Base-by-base conservation (phyloP, 2,888 invertebrate genomes). In the Oscheius onirici region DNA sequence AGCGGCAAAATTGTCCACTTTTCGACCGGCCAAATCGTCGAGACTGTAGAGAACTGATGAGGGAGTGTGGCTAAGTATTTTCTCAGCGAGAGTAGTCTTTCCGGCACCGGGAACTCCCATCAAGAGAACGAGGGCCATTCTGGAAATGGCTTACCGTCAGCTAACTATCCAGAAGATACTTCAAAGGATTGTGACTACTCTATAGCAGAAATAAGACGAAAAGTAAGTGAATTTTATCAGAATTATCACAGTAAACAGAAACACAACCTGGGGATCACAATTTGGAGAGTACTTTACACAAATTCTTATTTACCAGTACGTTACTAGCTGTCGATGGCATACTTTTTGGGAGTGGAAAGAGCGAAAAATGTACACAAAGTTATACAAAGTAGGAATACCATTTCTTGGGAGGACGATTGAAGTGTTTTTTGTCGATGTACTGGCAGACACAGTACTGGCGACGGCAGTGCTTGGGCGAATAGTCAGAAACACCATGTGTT, bases 401-500 rank as follows among this genome's bases (percentile, higher is more conserved):
- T 54, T 79, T 80, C 55, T 76, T 76, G 3, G 80, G 76, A 20
- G 76, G 69, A 10, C 76, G 74, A 51, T 82, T 77, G 77, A 84
- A 84, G 61, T 78, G 76, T 43, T 73, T 74, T 79, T 80, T 79
- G 51, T 86, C 84, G 15, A 87, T 75, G 65, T 80, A 87, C 67
- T 87, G 87, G 51, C 87, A 87, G 6, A 87, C 57, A 54, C 87
- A 87, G 65, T 78, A 72, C 44, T 83, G 82, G 10, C 75, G 81
- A 22, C 74, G 71, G 69, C 85, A 85, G 69, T 87, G 87, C 44
- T 83, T 81, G n/a, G 87, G 87, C 8, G 73, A 55, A 61, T 81
- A 83, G 65, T 86, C 84, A 22, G 77, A 78, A 17, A 85, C 85
- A 54, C 87, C 87, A 49, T 84, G 82, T 3, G 78, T 65, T 3